A percentile compares a stretch with the other conserved stretches of the same genome.
These are phyloP conservation scores for Andrena cerasifolii DNA, from an alignment of 1,140 invertebrate species.

Conservation along the genomic window DNA sequence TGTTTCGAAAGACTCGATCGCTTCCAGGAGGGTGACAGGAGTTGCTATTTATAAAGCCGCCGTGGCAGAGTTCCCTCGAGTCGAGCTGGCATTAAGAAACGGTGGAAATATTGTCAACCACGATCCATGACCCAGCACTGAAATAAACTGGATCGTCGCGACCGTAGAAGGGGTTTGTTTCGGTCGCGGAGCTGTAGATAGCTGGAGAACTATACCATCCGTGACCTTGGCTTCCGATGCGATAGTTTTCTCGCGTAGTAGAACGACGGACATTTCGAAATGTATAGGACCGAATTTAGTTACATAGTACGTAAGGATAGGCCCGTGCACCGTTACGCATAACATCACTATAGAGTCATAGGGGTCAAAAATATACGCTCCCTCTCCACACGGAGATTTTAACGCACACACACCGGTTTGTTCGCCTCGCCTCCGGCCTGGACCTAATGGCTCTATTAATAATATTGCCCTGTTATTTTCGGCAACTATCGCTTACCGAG, in stretches of 20 bases:
- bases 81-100: constrained; percentile 66
- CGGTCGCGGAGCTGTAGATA: neutral
- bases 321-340: neutral
- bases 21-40: constrained; percentile 55
- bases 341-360: constrained; percentile 56
- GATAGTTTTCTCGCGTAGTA: neutral
- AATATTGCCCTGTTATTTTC: constrained; percentile 78
- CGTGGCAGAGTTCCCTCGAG: constrained; percentile 62
- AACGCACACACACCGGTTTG: constrained; percentile 8
- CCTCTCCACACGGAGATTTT: constrained; percentile 48
- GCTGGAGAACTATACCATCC: neutral
- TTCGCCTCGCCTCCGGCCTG: constrained; percentile 49
- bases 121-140: constrained; percentile 49
- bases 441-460: constrained; percentile 74
- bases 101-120: constrained; percentile 69
- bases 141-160: constrained; percentile 65
- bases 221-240: neutral
- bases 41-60: constrained; percentile 64
- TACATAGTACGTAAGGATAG: no score
- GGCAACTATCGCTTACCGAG: constrained; percentile 63
- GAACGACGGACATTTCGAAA: no score
- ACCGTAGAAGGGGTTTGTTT: neutral
- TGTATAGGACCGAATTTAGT: no score
- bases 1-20: constrained; percentile 47
- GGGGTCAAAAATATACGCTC: constrained; percentile 74